These are phyloP conservation scores for Lamellibrachia luymesi DNA, from an alignment of 1,140 invertebrate genomes.

Conservation along the genomic window DNA sequence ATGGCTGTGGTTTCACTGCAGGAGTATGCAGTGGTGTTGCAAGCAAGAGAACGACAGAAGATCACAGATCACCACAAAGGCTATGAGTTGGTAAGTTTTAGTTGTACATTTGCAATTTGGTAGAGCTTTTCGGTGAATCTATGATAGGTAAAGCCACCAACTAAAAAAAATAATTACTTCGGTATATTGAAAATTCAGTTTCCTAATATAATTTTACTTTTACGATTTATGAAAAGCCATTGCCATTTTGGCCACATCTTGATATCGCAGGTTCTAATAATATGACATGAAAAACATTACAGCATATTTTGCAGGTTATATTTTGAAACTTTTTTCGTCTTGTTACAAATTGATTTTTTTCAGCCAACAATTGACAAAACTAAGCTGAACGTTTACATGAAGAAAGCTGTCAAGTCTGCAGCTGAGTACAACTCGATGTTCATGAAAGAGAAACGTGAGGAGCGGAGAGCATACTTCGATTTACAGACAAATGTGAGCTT, in stretches of 20 bases:
- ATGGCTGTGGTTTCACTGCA: neutral
- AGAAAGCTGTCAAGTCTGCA: constrained; percentile 82
- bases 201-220: too few species aligned
- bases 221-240: too few species aligned
- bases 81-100: constrained; percentile 1
- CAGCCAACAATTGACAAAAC: constrained; percentile 56
- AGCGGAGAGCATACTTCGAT: constrained; percentile 62
- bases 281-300: too few species aligned
- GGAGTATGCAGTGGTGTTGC: constrained; percentile 18
- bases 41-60: constrained; percentile 15
- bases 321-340: too few species aligned
- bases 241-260: too few species aligned
- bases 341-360: neutral
- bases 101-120: neutral
- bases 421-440: constrained; percentile 84
- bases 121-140: too few species aligned
- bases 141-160: too few species aligned
- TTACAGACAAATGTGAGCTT: constrained; percentile 57
- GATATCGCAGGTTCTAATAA: too few species aligned
- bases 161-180: too few species aligned
- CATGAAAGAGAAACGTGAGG: constrained; percentile 73
- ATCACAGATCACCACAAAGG: constrained; percentile 15
- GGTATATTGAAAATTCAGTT: too few species aligned
- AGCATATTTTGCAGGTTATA: too few species aligned
- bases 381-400: constrained; percentile 68